Evolutionary conservation across 2,113 vertebrate species (phyloP).

Genomic region (Reinhardtius hippoglossoides): DNA sequence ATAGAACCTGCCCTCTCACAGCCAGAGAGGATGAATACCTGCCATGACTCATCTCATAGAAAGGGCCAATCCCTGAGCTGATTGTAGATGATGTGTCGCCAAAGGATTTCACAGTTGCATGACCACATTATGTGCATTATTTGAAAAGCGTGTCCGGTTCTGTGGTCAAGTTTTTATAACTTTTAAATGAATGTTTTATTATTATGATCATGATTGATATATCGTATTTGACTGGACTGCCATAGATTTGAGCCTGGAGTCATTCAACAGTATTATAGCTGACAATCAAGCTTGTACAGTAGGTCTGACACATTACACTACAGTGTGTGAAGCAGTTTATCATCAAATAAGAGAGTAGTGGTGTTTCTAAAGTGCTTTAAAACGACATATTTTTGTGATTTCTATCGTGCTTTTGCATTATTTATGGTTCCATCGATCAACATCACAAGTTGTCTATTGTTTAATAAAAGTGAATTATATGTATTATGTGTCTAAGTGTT

Average conservation of each 20-base stretch:
- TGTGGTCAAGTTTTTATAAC: constrained; percentile 20
- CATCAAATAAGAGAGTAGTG: constrained; percentile 13
- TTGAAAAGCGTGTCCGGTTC: constrained; percentile 13
- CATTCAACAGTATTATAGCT: constrained; percentile 33
- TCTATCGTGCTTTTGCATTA: constrained; percentile 67
- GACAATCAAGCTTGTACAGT: constrained; percentile 63
- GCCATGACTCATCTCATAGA: constrained; percentile 33
- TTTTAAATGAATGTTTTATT: constrained; percentile 5
- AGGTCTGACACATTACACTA: constrained; percentile 19
- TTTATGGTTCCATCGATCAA: constrained; percentile 42
- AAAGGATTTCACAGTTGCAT: constrained; percentile 31
- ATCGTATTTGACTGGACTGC: not conserved
- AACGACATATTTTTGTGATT: constrained; percentile 65
- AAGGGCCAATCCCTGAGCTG: constrained; percentile 4
- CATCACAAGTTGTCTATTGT: constrained; percentile 52
- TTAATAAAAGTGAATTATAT: constrained; percentile 65
- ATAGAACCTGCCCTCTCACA: constrained; percentile 16
- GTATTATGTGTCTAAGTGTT: constrained; percentile 16
- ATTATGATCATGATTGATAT: not conserved
- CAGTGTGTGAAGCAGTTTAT: constrained; percentile 21
- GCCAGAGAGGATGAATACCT: constrained; percentile 8
- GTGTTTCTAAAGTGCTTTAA: constrained; percentile 50
- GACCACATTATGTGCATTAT: constrained; percentile 22
- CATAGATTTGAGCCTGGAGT: not conserved
- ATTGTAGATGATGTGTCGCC: constrained; percentile 19